These are phyloP conservation scores for Mamestra brassicae DNA, from an alignment of 2,888 invertebrate species.

Conservation along the genomic window DNA sequence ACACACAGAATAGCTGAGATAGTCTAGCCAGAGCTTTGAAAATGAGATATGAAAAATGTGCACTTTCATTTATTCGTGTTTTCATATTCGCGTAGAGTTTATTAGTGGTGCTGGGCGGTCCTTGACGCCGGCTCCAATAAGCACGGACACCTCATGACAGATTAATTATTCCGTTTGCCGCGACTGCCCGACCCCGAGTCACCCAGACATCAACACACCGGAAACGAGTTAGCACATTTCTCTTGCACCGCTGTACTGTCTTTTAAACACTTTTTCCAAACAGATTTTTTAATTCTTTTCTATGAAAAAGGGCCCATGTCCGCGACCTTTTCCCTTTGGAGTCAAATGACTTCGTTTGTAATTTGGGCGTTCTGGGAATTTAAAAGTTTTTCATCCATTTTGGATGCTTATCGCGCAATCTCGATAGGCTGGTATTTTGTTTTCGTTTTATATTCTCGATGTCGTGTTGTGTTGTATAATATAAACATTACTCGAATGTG, in stretches of 20 bases:
- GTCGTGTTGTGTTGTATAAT: neutral
- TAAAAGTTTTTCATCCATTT: conserved; percentile 56
- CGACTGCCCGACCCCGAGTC: conserved; percentile 36
- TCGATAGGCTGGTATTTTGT: neutral
- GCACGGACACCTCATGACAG: conserved; percentile 78
- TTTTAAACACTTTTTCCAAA: conserved; percentile 19
- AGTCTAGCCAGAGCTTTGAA: conserved; percentile 27
- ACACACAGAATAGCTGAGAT: conserved; percentile 26
- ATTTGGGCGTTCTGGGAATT: conserved; percentile 49
- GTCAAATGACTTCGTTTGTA: conserved; percentile 56
- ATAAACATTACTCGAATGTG: conserved; percentile 10
- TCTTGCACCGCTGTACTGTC: conserved; percentile 23
- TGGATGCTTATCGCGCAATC: conserved; percentile 30
- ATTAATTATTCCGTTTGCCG: conserved; percentile 82
- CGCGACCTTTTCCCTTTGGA: conserved; percentile 28
- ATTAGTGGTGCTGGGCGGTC: conserved; percentile 64
- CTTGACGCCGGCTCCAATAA: conserved; percentile 67
- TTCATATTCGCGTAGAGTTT: conserved; percentile 51
- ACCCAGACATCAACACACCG: conserved; percentile 26
- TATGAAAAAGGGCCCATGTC: conserved; percentile 25
- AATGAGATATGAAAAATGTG: conserved; percentile 42
- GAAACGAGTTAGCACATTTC: conserved; percentile 38
- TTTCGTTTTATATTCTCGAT: neutral
- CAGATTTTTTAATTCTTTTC: conserved; percentile 20
- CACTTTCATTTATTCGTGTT: conserved; percentile 42